Evolutionary conservation across 2,797 vertebrate genomes (phyloP).

Genomic region (Gephyroberyx darwinii): DNA sequence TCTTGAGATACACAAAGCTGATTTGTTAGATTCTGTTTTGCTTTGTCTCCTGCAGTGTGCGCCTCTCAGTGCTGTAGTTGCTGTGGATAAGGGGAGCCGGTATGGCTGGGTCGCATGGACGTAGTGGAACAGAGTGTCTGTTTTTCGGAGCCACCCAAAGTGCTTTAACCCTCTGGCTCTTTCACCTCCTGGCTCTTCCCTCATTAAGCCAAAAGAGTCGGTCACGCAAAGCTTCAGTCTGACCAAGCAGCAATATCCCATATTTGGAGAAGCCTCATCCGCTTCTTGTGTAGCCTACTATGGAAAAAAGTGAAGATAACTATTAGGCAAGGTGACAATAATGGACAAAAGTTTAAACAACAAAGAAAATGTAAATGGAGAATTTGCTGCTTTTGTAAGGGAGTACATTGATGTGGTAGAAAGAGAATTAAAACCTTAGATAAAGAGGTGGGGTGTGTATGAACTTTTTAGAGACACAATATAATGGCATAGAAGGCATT

Average conservation of each 20-base stretch:
- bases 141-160: constrained; percentile 25
- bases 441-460: neutral
- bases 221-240: constrained; percentile 20
- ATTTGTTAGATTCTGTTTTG: constrained; percentile 51
- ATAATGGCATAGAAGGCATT: too few species aligned
- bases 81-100: constrained; percentile 28
- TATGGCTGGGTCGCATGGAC: constrained; percentile 21
- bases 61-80: constrained; percentile 18
- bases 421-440: constrained; percentile 8
- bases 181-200: constrained; percentile 25
- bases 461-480: too few species aligned
- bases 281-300: neutral
- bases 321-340: constrained; percentile 10
- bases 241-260: constrained; percentile 17
- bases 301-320: neutral
- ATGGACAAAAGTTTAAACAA: neutral
- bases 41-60: constrained; percentile 19
- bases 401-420: constrained; percentile 1
- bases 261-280: constrained; percentile 44
- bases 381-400: neutral
- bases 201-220: constrained; percentile 27
- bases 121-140: constrained; percentile 40
- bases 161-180: constrained; percentile 1
- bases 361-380: constrained; percentile 7
- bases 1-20: constrained; percentile 61